Percentiles rank a stretch among this genome's conserved stretches.
Conservation (phyloP, 2,888 invertebrate species). For the Hyposoter dolosus region DNA sequence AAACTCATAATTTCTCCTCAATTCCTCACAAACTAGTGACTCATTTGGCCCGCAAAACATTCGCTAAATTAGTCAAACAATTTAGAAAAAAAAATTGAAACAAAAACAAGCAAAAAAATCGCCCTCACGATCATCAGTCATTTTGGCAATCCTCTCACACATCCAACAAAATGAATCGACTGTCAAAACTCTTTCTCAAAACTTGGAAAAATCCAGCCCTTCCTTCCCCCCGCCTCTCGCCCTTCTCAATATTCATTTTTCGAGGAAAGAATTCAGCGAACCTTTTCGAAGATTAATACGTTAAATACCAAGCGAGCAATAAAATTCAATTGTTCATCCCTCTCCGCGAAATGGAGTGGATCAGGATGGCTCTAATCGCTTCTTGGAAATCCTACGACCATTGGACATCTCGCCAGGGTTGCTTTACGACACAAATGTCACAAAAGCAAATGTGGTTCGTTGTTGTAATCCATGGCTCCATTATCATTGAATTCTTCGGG, state of each 20-base stretch:
- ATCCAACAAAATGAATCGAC: background rate
- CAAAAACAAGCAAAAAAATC: background rate
- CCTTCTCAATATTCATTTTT: background rate
- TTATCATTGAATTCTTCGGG: constrained; percentile 56
- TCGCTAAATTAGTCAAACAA: background rate
- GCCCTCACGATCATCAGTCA: background rate
- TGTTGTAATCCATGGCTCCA: constrained; percentile 24
- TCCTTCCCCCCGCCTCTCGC: background rate
- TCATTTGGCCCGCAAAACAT: background rate
- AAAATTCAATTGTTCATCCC: constrained; percentile 17
- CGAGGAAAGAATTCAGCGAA: background rate
- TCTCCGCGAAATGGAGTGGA: constrained; percentile 8
- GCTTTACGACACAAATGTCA: constrained; percentile 3
- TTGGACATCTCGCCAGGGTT: constrained; percentile 48
- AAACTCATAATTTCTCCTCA: constrained; percentile 33
- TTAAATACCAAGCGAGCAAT: background rate
- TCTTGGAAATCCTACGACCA: constrained; percentile 56
- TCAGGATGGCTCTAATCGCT: constrained; percentile 63
- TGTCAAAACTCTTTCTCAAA: background rate
- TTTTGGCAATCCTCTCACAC: background rate
- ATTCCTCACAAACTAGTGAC: background rate
- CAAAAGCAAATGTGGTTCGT: constrained; percentile 15
- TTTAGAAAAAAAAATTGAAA: background rate
- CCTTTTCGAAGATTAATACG: background rate
- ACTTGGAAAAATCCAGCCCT: background rate